Conservation (phyloP, 2,888 invertebrate species). For the Abscondita cerata region DNA sequence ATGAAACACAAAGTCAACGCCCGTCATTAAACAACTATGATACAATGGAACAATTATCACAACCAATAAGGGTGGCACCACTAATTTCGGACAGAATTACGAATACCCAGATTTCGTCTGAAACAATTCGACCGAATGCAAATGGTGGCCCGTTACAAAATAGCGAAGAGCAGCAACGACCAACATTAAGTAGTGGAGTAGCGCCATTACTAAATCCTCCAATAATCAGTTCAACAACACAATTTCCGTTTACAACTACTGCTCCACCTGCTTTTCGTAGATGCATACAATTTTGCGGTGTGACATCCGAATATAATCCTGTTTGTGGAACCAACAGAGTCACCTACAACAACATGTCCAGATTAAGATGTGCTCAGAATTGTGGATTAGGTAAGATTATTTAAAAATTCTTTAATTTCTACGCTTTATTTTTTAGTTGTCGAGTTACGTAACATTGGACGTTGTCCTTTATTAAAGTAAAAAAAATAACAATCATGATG, state of each 20-base stretch:
- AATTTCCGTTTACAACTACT: conserved; percentile 15
- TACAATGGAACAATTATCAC: no score
- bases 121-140: no score
- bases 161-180: background rate
- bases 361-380: conserved; percentile 54
- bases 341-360: conserved; percentile 55
- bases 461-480: no score
- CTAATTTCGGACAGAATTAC: no score
- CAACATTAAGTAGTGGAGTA: background rate
- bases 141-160: no score
- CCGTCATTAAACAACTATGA: no score
- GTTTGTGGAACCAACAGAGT: conserved; percentile 58
- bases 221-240: conserved; percentile 1
- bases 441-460: conserved; percentile 1
- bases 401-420: background rate
- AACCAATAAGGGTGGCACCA: no score
- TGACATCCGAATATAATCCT: conserved; percentile 59
- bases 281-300: conserved; percentile 50
- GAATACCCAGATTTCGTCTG: no score
- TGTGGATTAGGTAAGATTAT: conserved; percentile 59
- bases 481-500: no score
- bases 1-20: no score
- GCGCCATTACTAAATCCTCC: background rate
- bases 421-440: background rate
- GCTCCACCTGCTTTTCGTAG: conserved; percentile 9